Conservation (phyloP, 2,888 invertebrate genomes). For the Ectobius pallidus region DNA sequence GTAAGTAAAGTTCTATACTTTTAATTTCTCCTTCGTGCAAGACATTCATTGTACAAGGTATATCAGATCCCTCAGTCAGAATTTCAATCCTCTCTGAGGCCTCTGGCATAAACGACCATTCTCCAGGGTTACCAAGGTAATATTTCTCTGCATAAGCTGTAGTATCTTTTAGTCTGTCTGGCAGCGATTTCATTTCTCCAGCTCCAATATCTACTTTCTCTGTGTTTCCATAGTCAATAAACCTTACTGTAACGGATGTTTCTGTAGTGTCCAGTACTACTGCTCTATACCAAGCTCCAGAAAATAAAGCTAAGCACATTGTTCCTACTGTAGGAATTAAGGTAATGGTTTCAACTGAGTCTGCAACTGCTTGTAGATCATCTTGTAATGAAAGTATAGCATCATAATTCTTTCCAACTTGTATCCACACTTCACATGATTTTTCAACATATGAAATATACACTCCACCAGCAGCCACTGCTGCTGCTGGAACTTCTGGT, state of each 20-base stretch:
- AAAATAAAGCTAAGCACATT: constrained; percentile 78
- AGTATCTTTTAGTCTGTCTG: constrained; percentile 62
- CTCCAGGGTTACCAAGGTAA: neutral
- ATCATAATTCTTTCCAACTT: constrained; percentile 63
- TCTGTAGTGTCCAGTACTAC: constrained; percentile 78
- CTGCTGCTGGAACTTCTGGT: neutral
- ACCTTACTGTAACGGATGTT: constrained; percentile 65
- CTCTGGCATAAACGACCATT: constrained; percentile 16
- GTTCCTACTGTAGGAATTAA: constrained; percentile 66
- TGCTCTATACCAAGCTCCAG: constrained; percentile 93
- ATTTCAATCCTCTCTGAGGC: constrained; percentile 20
- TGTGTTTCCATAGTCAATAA: constrained; percentile 80
- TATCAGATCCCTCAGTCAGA: neutral
- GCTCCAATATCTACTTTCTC: constrained; percentile 71
- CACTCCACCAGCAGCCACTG: constrained; percentile 56
- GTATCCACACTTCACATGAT: constrained; percentile 78
- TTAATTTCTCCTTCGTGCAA: neutral
- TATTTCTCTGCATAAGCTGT: constrained; percentile 67
- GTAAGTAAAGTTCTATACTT: neutral
- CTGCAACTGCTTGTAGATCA: constrained; percentile 65
- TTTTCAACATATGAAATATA: constrained; percentile 74
- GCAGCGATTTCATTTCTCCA: constrained; percentile 65
- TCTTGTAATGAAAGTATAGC: constrained; percentile 67
- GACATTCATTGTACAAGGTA: neutral
- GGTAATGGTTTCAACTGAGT: constrained; percentile 58